Percentiles rank a stretch among this genome's conserved stretches.
These are phyloP conservation scores for Drusus annulatus DNA, from an alignment of 1,140 invertebrate genomes.

Conservation along the genomic window DNA sequence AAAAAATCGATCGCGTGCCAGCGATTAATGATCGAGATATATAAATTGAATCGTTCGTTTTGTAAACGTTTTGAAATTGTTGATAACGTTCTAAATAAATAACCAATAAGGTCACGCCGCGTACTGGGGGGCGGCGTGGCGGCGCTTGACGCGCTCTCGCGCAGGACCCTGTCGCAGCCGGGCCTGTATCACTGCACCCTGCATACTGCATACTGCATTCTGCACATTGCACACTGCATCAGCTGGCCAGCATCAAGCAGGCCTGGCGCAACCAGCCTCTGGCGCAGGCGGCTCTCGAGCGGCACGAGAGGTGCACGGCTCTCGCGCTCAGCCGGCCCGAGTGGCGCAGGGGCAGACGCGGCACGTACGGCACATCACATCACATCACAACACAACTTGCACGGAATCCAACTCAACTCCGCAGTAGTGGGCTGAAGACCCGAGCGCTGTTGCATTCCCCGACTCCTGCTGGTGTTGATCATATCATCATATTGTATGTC, in stretches of 20 bases:
- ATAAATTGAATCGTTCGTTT: constrained; percentile 41
- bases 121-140: constrained; percentile 69
- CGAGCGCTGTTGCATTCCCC: no score
- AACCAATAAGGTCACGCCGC: constrained; percentile 63
- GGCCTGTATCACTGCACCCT: no score
- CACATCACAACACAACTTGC: no score
- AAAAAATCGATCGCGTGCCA: constrained; percentile 40
- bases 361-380: no score
- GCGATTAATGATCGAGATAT: constrained; percentile 28
- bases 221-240: no score
- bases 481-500: constrained; percentile 45
- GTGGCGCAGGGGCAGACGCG: no score
- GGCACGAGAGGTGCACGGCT: background rate
- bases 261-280: no score
- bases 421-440: no score
- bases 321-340: background rate
- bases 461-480: constrained; percentile 1
- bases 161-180: background rate
- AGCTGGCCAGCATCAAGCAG: no score
- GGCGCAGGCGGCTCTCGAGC: no score
- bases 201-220: no score
- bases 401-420: no score
- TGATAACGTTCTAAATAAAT: constrained; percentile 44
- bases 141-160: constrained; percentile 54
- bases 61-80: constrained; percentile 44